Percentiles rank a stretch among this genome's conserved stretches.
phyloP scores from a whole-genome alignment of 2,797 vertebrate species.

The Centropyge bicolor region DNA sequence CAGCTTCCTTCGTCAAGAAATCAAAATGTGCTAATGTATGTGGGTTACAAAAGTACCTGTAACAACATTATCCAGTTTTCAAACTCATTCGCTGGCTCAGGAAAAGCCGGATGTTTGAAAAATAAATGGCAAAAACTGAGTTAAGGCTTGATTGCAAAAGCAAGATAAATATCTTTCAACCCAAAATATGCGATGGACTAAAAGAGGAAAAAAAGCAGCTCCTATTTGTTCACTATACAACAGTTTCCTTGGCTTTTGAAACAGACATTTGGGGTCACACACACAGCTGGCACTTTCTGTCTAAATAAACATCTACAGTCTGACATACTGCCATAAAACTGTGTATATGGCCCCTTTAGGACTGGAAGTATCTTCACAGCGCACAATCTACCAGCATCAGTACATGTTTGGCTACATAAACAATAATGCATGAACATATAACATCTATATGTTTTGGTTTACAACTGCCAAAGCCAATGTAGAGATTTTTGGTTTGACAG shows the following conservation, averaged over 20 bases:
- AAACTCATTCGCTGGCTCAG: slow-evolving; percentile 44
- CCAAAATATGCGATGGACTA: slow-evolving; percentile 4
- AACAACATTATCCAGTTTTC: slow-evolving; percentile 58
- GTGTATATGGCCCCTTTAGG: background rate
- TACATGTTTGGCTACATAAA: slow-evolving; percentile 56
- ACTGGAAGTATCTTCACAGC: slow-evolving; percentile 13
- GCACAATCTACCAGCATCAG: slow-evolving; percentile 44
- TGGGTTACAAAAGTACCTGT: slow-evolving; percentile 51
- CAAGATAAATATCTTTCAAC: slow-evolving; percentile 55
- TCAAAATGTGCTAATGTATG: slow-evolving; percentile 17
- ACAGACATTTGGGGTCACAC: slow-evolving; percentile 34
- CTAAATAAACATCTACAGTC: slow-evolving; percentile 46
- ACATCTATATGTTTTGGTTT: slow-evolving; percentile 72
- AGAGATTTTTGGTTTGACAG: slow-evolving; percentile 70
- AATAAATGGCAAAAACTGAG: slow-evolving; percentile 7
- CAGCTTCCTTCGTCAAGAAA: slow-evolving; percentile 31
- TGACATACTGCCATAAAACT: slow-evolving; percentile 29
- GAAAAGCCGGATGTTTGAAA: slow-evolving; percentile 34
- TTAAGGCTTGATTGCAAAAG: slow-evolving; percentile 71
- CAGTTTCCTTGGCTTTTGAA: slow-evolving; percentile 37
- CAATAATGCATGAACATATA: slow-evolving; percentile 36
- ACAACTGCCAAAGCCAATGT: slow-evolving; percentile 41
- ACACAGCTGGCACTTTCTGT: slow-evolving; percentile 28
- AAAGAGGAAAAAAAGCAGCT: slow-evolving; percentile 35
- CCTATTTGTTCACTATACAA: slow-evolving; percentile 40